These are phyloP conservation scores for Drosophila meridiana DNA, from an alignment of 2,888 invertebrate genomes.

Conservation along the genomic window DNA sequence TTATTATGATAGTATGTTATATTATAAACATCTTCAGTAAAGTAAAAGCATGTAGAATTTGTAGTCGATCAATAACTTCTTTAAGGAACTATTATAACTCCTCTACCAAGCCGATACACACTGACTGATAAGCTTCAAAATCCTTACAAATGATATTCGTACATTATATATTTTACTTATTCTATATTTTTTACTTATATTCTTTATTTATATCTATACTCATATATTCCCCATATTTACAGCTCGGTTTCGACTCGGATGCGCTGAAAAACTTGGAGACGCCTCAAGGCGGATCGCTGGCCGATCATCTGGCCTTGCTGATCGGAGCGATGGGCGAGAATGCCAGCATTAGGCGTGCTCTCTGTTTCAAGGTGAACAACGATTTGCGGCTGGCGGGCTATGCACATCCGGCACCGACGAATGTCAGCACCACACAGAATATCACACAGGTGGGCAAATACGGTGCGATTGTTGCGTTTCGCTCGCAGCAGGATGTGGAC, in stretches of 20 bases:
- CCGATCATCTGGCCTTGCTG: slow-evolving; percentile 92
- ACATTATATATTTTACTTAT: not conserved
- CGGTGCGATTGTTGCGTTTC: slow-evolving; percentile 92
- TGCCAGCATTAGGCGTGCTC: slow-evolving; percentile 91
- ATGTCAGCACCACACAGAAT: slow-evolving; percentile 79
- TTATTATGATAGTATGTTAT: no score
- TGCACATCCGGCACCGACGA: slow-evolving; percentile 91
- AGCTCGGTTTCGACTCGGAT: slow-evolving; percentile 87
- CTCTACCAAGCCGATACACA: not conserved
- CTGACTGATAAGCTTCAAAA: not conserved
- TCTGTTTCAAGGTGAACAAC: slow-evolving; percentile 89
- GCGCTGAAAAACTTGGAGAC: slow-evolving; percentile 88
- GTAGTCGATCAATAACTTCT: no score
- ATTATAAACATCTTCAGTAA: no score
- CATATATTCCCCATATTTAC: not conserved
- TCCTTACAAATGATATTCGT: not conserved
- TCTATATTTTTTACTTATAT: not conserved
- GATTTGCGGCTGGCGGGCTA: slow-evolving; percentile 87
- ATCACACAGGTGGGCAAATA: slow-evolving; percentile 91
- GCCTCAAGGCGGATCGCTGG: slow-evolving; percentile 89
- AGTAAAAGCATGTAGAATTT: no score
- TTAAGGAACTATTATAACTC: no score
- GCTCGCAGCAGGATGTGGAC: slow-evolving; percentile 84
- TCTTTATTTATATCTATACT: not conserved
- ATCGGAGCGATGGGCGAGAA: slow-evolving; percentile 97